Conservation (phyloP, 2,888 invertebrate genomes). For the Brenthis hecate region DNA sequence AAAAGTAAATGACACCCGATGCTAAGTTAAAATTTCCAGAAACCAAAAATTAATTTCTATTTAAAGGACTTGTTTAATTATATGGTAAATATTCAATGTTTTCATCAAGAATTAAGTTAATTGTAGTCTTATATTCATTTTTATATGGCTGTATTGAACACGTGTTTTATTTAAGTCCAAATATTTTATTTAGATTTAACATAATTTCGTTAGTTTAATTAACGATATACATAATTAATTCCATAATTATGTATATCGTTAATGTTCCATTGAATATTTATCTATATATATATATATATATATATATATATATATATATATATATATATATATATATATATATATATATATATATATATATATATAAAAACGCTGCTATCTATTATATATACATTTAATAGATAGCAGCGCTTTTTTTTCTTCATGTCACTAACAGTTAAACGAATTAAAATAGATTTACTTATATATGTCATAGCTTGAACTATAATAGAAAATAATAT, state of each 20-base stretch:
- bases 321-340: too few relatives aligned
- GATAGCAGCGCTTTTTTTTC: too few relatives aligned
- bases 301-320: too few relatives aligned
- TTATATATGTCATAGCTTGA: too few relatives aligned
- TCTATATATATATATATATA: too few relatives aligned
- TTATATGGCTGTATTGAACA: conserved; percentile 1
- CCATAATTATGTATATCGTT: neutral
- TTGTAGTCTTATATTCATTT: conserved; percentile 21
- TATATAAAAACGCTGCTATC: too few relatives aligned
- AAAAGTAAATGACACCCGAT: conserved; percentile 20
- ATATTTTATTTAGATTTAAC: conserved; percentile 1
- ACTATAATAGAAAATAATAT: conserved; percentile 1
- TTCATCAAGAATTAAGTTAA: conserved; percentile 26
- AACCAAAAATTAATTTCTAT: conserved; percentile 24
- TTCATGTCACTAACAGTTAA: too few relatives aligned
- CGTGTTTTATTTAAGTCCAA: conserved; percentile 6
- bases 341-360: too few relatives aligned
- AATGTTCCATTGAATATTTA: neutral
- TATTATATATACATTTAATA: too few relatives aligned
- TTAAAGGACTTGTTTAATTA: conserved; percentile 21
- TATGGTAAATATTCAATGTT: conserved; percentile 23
- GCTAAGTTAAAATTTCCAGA: conserved; percentile 23
- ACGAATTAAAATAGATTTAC: too few relatives aligned
- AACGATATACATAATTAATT: too few relatives aligned
- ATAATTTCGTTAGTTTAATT: conserved; percentile 4